Base-by-base conservation (phyloP, 2,888 invertebrate species). In the Ganaspis brasiliensis region DNA sequence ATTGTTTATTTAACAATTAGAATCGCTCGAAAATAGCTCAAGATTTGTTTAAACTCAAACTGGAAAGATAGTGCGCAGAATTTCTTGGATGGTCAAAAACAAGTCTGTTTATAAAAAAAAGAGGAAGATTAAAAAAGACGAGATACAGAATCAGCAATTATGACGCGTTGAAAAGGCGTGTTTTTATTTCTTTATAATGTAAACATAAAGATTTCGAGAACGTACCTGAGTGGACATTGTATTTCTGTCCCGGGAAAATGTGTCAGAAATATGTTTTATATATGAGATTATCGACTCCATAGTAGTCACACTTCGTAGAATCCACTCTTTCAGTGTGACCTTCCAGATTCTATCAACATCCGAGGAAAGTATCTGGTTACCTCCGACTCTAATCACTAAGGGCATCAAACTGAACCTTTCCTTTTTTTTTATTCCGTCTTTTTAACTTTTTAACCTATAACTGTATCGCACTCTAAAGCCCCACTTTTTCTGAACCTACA, bases 351-450 rank as follows among this genome's bases (percentile, higher is more conserved):
- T 45, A 67, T 67, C 67, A 14, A 67, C 67, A 67, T 67, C 67
- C 45, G 37, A 67, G 67, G 67, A 67, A 67, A 45, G 67, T 67
- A 67, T 67, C 67, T 67, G 67, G 45, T 67, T 67, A 67, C 57
- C 57, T 57, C 57, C 67, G 21, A 40, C 67, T 67, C 37, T 67
- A 67, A 67, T 67, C 67, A 45, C 67, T 40, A 67, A 67, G 67
- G 45, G 67, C 67, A 67, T 67, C 67, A 67, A 40, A 67, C n/a
- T 24, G 40, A 67, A 67, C 67, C 67, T 45, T 52, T 67, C 24
- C 24, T 40, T 67, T 67, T 67, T 67, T 67, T 63, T 37, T 67
- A 61, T 61, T 61, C 4, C 40, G 8, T n/a, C n/a, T 45, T 45
- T 67, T 67, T 45, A 24, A 40, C 21, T 24, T 67, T 67, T 67